Percentiles rank a stretch among this genome's conserved stretches.
Conservation (phyloP, 2,888 invertebrate genomes). For the Didymodactylos carnosus region DNA sequence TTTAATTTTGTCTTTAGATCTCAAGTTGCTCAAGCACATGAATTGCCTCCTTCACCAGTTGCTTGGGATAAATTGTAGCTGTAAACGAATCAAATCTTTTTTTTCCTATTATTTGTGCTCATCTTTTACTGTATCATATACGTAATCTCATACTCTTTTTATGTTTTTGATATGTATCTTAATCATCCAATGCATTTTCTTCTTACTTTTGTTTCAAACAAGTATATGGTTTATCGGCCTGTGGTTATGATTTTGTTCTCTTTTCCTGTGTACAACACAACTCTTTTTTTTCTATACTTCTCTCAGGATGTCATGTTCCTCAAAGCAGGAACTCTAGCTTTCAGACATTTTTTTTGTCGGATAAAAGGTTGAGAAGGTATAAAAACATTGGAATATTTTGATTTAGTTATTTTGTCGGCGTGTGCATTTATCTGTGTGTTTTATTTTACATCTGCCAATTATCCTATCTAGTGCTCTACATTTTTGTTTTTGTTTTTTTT, state of each 20-base stretch:
- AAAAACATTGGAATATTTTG: too few relatives aligned
- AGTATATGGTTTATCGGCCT: background rate
- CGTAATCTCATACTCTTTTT: background rate
- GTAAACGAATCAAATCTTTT: background rate
- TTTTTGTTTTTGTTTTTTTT: too few relatives aligned
- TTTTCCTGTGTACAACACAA: too few relatives aligned
- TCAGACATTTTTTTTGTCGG: too few relatives aligned
- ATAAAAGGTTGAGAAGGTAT: too few relatives aligned
- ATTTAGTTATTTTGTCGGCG: too few relatives aligned
- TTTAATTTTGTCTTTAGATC: constrained; percentile 22
- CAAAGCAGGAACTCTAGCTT: too few relatives aligned
- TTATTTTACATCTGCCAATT: too few relatives aligned
- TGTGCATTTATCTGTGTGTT: too few relatives aligned
- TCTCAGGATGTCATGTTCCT: too few relatives aligned
- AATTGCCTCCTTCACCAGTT: constrained; percentile 90
- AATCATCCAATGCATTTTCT: background rate
- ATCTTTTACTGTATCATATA: background rate
- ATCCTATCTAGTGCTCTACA: too few relatives aligned
- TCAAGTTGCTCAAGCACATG: constrained; percentile 72
- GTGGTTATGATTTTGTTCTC: background rate
- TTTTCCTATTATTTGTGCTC: background rate
- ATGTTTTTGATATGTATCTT: background rate
- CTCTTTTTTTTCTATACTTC: too few relatives aligned
- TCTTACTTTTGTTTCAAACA: background rate
- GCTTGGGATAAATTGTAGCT: constrained; percentile 47